Evolutionary conservation across 64 coral and sea anemone species (phyloP), one percentile per base, ranked within the genome.

Genomic region (Montipora capricornis): DNA sequence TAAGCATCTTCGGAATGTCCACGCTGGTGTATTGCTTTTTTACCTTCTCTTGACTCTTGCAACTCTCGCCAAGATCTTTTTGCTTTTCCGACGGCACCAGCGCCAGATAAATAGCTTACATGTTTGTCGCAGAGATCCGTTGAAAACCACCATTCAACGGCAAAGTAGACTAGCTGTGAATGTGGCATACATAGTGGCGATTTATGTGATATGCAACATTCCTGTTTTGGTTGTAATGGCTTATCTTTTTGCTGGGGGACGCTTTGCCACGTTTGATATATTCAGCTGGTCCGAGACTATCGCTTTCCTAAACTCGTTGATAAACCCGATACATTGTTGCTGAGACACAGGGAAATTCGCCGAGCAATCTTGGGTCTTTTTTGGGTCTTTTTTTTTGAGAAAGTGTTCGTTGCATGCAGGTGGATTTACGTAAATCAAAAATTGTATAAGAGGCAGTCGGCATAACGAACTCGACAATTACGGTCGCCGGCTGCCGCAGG

Each of bases 271-370:
- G 5, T 55, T 96, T 22, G 94, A 96, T 78, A 70, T 96, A 58
- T 96, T 80, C 3, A 94, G 95, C 12, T 96, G 92, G 95, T 75
- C 88, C 9, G 92, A 96, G 50, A 96, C 95, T 3, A 74, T 96
- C 26, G 95, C 95, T 13, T 96, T 94, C 74, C 59, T 85, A 3
- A 96, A 94, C 22, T 96, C 95, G 6, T 81, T 57, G 17, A 52
- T 96, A 0, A 96, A 96, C 52, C 92, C 95, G 4, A 7, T 91
- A 17, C 84, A 94, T 14, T 96, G 91, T 57, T 96, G 92, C 44
- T 96, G 95, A 96, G 88, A 90, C 88, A 89, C 19, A 60, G 37
- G 62, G 92, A 87, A 4, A 92, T 92, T 20, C 80, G 80, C 49
- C n/a, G 51, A 12, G 78, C n/a, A 11, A 48, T 80, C 4, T 51